These are phyloP conservation scores for Spicauda simplicius DNA, from an alignment of 2,888 invertebrate species.

Conservation along the genomic window DNA sequence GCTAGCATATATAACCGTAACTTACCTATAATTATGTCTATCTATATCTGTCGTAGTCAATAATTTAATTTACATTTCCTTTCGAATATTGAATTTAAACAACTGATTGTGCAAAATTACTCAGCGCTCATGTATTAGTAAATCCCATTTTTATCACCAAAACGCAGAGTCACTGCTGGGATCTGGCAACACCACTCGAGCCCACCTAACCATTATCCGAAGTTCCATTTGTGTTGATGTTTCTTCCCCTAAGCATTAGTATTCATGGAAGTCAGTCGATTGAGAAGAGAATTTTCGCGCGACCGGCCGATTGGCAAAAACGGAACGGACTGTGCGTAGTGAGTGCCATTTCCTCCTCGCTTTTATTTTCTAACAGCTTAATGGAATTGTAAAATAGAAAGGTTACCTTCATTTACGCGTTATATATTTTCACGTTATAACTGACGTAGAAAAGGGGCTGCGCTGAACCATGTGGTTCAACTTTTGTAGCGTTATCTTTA, in stretches of 20 bases:
- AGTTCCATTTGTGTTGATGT: constrained; percentile 67
- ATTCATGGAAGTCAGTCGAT: constrained; percentile 82
- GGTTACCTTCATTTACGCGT: background rate
- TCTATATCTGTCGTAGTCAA: too few species aligned
- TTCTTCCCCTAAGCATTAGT: constrained; percentile 71
- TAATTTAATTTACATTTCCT: too few species aligned
- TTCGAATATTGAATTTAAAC: too few species aligned
- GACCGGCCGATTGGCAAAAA: constrained; percentile 71
- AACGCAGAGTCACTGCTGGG: constrained; percentile 8
- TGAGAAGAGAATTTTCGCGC: constrained; percentile 79
- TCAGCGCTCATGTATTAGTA: too few species aligned
- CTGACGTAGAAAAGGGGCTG: too few species aligned
- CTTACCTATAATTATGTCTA: too few species aligned
- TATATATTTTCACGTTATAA: background rate
- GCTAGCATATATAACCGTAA: too few species aligned
- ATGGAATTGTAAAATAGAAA: constrained; percentile 74
- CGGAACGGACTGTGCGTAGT: constrained; percentile 66
- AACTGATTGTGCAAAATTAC: too few species aligned
- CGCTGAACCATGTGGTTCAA: too few species aligned
- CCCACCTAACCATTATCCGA: constrained; percentile 57
- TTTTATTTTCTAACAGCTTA: constrained; percentile 77
- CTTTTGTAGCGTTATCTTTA: too few species aligned
- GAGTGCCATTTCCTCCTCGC: constrained; percentile 74
- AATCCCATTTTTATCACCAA: constrained; percentile 2
- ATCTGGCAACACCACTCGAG: constrained; percentile 35